Evolutionary conservation across 2,888 invertebrate genomes (phyloP).

Genomic region (Tethea ocularis): DNA sequence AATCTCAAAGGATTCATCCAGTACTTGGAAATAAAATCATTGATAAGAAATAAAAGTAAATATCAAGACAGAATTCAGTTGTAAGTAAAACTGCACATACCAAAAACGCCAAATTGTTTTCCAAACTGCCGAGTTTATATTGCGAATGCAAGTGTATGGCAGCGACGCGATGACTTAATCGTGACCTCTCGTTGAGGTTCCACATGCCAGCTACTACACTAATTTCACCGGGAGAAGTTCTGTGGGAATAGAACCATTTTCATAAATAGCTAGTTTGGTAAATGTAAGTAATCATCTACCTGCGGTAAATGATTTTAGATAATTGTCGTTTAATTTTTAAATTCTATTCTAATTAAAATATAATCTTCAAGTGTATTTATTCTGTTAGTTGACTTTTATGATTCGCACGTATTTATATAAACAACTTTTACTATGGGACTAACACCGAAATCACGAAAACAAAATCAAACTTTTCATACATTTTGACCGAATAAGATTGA

Average conservation of each 20-base stretch:
- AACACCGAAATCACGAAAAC: too few species aligned
- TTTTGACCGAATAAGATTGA: too few species aligned
- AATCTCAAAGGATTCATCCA: slow-evolving; percentile 65
- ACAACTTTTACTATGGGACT: too few species aligned
- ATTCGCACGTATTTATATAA: too few species aligned
- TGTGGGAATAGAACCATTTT: slow-evolving; percentile 21
- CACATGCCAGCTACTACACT: slow-evolving; percentile 61
- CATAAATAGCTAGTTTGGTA: neutral
- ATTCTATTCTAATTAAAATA: too few species aligned
- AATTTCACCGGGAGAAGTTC: slow-evolving; percentile 54
- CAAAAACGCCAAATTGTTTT: slow-evolving; percentile 64
- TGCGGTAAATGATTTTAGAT: too few species aligned
- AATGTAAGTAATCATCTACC: too few species aligned
- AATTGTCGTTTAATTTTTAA: too few species aligned
- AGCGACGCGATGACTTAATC: slow-evolving; percentile 53
- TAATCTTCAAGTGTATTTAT: too few species aligned
- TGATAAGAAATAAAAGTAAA: too few species aligned
- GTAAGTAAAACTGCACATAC: slow-evolving; percentile 38
- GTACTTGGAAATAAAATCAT: slow-evolving; percentile 40
- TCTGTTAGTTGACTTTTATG: too few species aligned
- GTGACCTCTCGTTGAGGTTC: slow-evolving; percentile 54
- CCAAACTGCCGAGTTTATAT: slow-evolving; percentile 53
- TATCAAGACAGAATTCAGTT: slow-evolving; percentile 2
- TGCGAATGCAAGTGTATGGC: slow-evolving; percentile 53
- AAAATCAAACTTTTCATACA: too few species aligned